Percentiles rank a stretch among this genome's conserved stretches.
phyloP scores from a whole-genome alignment of 2,888 invertebrate genomes.

The Oxyscelio sp. region DNA sequence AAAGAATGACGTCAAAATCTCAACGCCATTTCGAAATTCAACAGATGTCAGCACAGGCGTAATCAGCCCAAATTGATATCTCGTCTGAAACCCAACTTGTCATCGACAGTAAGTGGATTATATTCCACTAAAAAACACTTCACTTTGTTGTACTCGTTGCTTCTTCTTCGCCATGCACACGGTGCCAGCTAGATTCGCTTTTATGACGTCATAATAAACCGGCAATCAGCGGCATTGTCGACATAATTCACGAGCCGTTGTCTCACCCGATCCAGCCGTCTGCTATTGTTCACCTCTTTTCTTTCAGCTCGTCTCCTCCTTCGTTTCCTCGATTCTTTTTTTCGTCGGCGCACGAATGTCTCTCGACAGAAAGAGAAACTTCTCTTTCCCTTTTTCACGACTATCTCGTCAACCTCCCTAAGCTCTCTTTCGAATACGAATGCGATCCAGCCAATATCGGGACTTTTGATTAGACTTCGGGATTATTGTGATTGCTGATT shows the following conservation, averaged over 20 bases:
- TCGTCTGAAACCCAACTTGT: neutral
- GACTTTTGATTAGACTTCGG: constrained; percentile 7
- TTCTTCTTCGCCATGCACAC: constrained; percentile 83
- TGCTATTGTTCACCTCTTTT: constrained; percentile 80
- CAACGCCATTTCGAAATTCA: too few relatives aligned
- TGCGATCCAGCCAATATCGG: constrained; percentile 1
- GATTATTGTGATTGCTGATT: constrained; percentile 11
- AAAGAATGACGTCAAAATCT: too few relatives aligned
- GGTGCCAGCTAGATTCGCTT: constrained; percentile 86
- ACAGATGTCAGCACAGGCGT: neutral
- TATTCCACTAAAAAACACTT: neutral
- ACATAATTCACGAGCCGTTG: constrained; percentile 87
- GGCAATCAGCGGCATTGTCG: constrained; percentile 88
- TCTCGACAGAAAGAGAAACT: constrained; percentile 23
- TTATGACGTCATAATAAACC: constrained; percentile 88
- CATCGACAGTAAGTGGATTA: neutral
- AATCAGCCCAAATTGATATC: neutral
- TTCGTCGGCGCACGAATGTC: constrained; percentile 28
- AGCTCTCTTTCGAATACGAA: constrained; percentile 1
- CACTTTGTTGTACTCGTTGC: neutral
- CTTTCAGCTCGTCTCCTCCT: constrained; percentile 77
- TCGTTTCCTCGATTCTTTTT: constrained; percentile 60
- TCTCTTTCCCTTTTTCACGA: constrained; percentile 9
- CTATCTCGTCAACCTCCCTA: neutral
- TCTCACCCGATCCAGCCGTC: constrained; percentile 84